Evolutionary conservation across 2,797 vertebrate species (phyloP), one percentile per base, ranked within the genome.

Genomic region (Chromis chromis): DNA sequence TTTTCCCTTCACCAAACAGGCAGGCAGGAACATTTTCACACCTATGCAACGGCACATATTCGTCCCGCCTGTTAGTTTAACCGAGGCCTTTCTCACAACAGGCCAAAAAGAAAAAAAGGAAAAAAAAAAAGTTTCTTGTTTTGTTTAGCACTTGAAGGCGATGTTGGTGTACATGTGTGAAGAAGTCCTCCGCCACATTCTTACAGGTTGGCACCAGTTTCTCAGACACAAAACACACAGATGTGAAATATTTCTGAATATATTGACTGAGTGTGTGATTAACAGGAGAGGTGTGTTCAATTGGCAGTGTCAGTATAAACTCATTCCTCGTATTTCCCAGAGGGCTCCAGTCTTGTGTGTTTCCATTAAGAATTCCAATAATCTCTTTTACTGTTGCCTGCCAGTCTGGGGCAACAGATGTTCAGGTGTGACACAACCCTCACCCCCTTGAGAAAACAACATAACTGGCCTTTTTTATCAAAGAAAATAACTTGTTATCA

Each of bases 321-420:
- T 16, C 25, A 36, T 7, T 62, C 53, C 36, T 25, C 19, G 28
- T 14, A 17, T 67, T 74, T 71, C 62, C 56, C 54, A 54, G 44
- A 1, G 24, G 49, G 28, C 49, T 56, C 6, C 21, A 31, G 39
- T 62, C 49, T 65, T 39, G 48, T 33, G 56, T 63, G 64, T 79
- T 54, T 74, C 71, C 70, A 61, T 40, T 58, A 61, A 65, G 69
- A 80, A 83, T 69, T 70, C 70, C 71, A 80, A 58, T 56, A 46
- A 81, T 70, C 33, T 40, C n/a, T 80, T 80, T 78, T 64, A 74
- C 78, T 77, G 74, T 61, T 79, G 79, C 71, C 75, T 36, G 66
- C 48, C 48, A 65, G 77, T 83, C 76, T 84, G 72, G 88, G 65
- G 70, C 61, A 88, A 81, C 91, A 92, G 80, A 85, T 93, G 92